A percentile compares a stretch with the other conserved stretches of the same genome.
Conservation (phyloP, 2,888 invertebrate species). For the Herminia tarsipennalis region DNA sequence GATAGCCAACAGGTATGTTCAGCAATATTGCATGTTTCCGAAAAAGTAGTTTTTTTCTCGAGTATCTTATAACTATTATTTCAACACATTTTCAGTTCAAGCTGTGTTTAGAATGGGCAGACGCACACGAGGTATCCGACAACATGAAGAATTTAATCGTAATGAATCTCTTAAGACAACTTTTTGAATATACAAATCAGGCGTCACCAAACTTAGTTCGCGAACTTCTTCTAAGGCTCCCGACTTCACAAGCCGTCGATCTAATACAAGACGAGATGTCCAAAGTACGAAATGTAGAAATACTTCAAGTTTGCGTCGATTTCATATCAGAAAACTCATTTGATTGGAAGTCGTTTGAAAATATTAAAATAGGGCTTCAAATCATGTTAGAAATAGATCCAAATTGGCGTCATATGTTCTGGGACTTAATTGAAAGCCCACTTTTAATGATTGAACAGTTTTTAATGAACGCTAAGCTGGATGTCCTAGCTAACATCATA, state of each 20-base stretch:
- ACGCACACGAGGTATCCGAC: constrained; percentile 86
- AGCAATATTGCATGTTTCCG: too few species aligned
- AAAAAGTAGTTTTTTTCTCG: too few species aligned
- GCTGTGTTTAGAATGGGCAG: constrained; percentile 89
- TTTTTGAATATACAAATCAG: constrained; percentile 83
- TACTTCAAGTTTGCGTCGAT: constrained; percentile 87
- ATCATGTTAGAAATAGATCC: constrained; percentile 87
- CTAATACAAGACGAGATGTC: constrained; percentile 88
- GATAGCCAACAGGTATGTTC: constrained; percentile 81
- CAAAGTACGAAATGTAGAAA: constrained; percentile 86
- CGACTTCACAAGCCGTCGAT: constrained; percentile 84
- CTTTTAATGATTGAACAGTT: constrained; percentile 93
- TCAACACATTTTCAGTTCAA: constrained; percentile 79
- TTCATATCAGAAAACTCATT: constrained; percentile 85
- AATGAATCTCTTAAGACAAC: constrained; percentile 81
- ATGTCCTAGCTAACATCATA: constrained; percentile 87
- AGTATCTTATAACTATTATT: neutral
- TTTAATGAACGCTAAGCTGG: constrained; percentile 93
- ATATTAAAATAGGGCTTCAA: constrained; percentile 88
- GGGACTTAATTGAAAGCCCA: constrained; percentile 89
- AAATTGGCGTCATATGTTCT: constrained; percentile 85
- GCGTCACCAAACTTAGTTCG: constrained; percentile 74
- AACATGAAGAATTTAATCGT: constrained; percentile 84
- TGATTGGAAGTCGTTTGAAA: constrained; percentile 83
- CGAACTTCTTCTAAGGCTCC: constrained; percentile 86